phyloP scores from a whole-genome alignment of 2,113 vertebrate species.

The Eurypyga helias region DNA sequence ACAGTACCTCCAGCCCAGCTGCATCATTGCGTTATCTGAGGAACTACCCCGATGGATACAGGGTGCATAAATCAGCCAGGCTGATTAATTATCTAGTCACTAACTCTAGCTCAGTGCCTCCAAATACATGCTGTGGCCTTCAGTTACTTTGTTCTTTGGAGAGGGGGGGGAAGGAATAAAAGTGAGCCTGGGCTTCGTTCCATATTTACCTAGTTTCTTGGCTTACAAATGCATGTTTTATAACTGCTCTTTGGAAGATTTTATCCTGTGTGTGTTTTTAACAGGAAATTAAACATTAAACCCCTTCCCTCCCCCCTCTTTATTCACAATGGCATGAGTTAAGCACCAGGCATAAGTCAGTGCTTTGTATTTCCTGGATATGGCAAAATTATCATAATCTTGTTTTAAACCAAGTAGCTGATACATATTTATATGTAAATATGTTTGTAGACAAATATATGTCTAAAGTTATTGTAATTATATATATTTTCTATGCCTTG shows the following conservation, averaged over 20 bases:
- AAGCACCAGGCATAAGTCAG: slow-evolving; percentile 43
- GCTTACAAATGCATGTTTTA: slow-evolving; percentile 45
- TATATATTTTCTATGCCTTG: not conserved
- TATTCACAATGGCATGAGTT: slow-evolving; percentile 59
- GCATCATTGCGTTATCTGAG: not conserved
- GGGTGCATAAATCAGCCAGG: not conserved
- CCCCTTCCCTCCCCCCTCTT: not conserved
- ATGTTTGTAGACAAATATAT: slow-evolving; percentile 30
- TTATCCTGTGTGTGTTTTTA: slow-evolving; percentile 59
- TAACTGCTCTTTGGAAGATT: slow-evolving; percentile 61
- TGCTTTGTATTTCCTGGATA: slow-evolving; percentile 69
- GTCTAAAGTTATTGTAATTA: not conserved
- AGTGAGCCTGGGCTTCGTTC: slow-evolving; percentile 15
- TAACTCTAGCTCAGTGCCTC: not conserved
- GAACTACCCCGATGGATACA: not conserved
- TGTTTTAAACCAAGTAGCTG: slow-evolving; percentile 51
- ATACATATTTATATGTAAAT: slow-evolving; percentile 46
- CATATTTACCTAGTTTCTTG: slow-evolving; percentile 58
- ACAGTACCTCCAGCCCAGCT: not conserved
- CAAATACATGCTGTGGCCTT: not conserved
- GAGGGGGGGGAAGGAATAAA: not conserved
- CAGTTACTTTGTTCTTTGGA: not conserved
- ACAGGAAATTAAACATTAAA: slow-evolving; percentile 63
- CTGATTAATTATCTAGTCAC: not conserved
- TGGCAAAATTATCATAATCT: slow-evolving; percentile 57